A percentile compares a stretch with the other conserved stretches of the same genome.
Conservation (phyloP, 2,888 invertebrate genomes). For the Unio delphinus region DNA sequence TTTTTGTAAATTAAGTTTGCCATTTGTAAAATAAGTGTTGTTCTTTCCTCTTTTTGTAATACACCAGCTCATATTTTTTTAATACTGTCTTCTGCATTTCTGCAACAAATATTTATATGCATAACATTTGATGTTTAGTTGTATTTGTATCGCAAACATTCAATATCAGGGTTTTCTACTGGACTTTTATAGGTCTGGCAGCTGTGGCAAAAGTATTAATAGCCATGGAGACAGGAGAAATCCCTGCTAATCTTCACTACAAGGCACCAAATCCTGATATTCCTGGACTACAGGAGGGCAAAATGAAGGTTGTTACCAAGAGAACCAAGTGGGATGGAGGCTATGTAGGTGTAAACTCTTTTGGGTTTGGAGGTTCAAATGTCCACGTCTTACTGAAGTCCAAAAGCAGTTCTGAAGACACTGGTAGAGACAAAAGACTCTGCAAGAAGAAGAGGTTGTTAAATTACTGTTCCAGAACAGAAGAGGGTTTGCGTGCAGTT, state of each 20-base stretch:
- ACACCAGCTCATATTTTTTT: too few relatives aligned
- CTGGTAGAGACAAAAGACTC: conserved; percentile 27
- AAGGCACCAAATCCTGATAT: conserved; percentile 89
- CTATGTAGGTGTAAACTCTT: conserved; percentile 93
- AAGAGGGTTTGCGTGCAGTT: conserved; percentile 81
- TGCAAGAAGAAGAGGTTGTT: conserved; percentile 78
- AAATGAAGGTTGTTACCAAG: conserved; percentile 88
- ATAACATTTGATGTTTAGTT: too few relatives aligned
- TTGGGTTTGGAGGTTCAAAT: conserved; percentile 92
- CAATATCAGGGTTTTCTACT: too few relatives aligned
- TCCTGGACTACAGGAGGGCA: conserved; percentile 89
- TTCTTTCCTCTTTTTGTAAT: too few relatives aligned
- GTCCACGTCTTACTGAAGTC: conserved; percentile 74
- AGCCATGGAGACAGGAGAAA: conserved; percentile 90
- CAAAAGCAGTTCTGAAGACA: conserved; percentile 23
- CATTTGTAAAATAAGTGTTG: too few relatives aligned
- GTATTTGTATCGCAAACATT: too few relatives aligned
- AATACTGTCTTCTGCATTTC: too few relatives aligned
- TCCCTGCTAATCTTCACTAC: conserved; percentile 94
- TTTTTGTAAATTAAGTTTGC: too few relatives aligned
- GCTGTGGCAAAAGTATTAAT: conserved; percentile 92
- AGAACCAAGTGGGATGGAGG: conserved; percentile 91
- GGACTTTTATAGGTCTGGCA: conserved; percentile 79
- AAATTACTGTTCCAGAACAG: conserved; percentile 88
- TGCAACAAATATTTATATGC: too few relatives aligned